phyloP scores from a whole-genome alignment of 2,797 vertebrate genomes.

The Phrynocephalus forsythii region DNA sequence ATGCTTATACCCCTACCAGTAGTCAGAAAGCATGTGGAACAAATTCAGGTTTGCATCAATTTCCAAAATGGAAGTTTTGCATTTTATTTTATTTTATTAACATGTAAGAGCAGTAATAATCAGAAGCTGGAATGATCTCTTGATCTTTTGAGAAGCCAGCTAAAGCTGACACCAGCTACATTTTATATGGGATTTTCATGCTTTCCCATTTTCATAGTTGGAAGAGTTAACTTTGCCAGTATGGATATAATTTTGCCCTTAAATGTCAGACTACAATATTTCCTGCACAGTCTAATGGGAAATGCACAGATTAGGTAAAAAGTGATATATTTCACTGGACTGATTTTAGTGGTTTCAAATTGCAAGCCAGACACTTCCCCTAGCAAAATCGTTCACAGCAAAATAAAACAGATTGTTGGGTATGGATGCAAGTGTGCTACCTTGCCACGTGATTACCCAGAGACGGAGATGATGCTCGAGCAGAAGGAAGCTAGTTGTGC shows the following conservation, averaged over 20 bases:
- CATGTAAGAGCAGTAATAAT: background rate
- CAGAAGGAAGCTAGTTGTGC: background rate
- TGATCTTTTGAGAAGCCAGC: background rate
- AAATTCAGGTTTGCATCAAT: background rate
- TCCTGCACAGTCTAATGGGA: background rate
- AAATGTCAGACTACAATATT: background rate
- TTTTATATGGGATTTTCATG: background rate
- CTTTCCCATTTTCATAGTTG: background rate
- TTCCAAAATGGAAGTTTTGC: background rate
- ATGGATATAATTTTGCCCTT: background rate
- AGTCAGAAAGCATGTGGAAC: background rate
- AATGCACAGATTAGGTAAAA: constrained; percentile 9
- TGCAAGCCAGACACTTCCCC: constrained; percentile 19
- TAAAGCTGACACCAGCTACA: background rate
- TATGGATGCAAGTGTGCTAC: background rate
- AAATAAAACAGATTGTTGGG: constrained; percentile 11
- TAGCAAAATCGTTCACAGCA: constrained; percentile 16
- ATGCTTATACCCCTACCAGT: background rate
- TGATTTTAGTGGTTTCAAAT: constrained; percentile 9
- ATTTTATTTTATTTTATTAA: background rate
- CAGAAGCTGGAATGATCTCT: background rate
- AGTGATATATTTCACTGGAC: constrained; percentile 1
- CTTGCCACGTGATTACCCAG: background rate
- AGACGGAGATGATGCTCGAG: constrained; percentile 12
- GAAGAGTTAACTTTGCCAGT: background rate